phyloP scores from a whole-genome alignment of 2,113 vertebrate genomes.

The Forbesichthys papilliferus region DNA sequence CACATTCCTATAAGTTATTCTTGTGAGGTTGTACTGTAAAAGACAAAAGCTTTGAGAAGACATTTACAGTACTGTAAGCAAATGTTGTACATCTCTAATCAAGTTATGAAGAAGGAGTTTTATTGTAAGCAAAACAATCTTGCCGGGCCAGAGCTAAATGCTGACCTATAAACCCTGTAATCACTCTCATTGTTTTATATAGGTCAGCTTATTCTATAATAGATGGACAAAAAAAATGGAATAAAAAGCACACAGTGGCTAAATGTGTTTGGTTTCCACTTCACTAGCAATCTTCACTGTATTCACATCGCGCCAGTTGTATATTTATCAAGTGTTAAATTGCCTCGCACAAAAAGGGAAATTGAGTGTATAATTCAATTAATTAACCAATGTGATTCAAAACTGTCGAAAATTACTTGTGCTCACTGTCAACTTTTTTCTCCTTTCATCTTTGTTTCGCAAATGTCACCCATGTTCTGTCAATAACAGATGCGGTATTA shows the following conservation, averaged over 20 bases:
- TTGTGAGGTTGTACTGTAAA: not conserved
- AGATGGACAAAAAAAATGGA: conserved; percentile 3
- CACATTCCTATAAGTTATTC: not conserved
- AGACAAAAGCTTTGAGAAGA: not conserved
- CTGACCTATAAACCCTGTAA: not conserved
- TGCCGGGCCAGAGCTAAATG: not conserved
- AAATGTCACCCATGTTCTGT: too few relatives aligned
- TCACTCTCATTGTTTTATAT: not conserved
- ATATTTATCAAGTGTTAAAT: conserved; percentile 42
- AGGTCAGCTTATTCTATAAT: conserved; percentile 8
- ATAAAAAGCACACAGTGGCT: not conserved
- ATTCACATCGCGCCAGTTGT: conserved; percentile 13
- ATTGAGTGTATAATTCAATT: conserved; percentile 52
- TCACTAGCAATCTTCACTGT: conserved; percentile 11
- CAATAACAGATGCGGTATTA: too few relatives aligned
- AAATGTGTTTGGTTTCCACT: conserved; percentile 37
- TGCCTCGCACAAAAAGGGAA: conserved; percentile 33
- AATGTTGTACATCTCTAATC: not conserved
- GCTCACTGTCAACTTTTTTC: conserved; percentile 13
- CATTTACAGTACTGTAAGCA: not conserved
- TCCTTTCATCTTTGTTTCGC: not conserved
- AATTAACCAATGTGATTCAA: conserved; percentile 37
- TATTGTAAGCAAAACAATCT: not conserved
- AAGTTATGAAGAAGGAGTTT: not conserved
- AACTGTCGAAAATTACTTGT: conserved; percentile 20